Evolutionary conservation across 2,888 invertebrate species (phyloP).

Genomic region (Melieria picta): DNA sequence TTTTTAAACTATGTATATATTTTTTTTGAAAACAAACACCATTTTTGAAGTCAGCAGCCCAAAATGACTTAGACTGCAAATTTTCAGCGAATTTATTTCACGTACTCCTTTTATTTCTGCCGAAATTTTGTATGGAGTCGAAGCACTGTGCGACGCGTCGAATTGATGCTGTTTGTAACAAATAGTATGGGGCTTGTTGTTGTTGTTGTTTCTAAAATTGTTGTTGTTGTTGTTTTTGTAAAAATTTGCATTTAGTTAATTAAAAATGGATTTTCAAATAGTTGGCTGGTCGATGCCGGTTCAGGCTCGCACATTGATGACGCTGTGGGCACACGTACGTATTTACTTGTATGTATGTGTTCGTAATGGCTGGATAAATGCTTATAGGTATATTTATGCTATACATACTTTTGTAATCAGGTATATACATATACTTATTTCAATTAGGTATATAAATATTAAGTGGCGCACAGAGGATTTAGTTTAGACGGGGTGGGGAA

Average conservation of each 20-base stretch:
- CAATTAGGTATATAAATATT: too few species aligned
- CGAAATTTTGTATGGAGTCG: too few species aligned
- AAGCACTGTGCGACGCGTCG: too few species aligned
- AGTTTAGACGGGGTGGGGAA: too few species aligned
- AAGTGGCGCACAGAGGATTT: too few species aligned
- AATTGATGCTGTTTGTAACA: too few species aligned
- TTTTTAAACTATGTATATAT: too few species aligned
- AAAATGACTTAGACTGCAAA: too few species aligned
- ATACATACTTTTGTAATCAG: not conserved
- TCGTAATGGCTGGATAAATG: not conserved
- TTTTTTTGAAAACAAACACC: too few species aligned
- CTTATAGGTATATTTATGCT: not conserved
- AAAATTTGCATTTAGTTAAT: conserved; percentile 30
- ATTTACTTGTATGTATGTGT: not conserved
- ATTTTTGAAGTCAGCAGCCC: too few species aligned
- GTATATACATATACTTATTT: not conserved
- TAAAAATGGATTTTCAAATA: conserved; percentile 33
- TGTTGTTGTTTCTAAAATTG: not conserved
- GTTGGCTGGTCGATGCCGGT: not conserved
- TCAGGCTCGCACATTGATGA: not conserved
- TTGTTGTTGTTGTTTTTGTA: not conserved
- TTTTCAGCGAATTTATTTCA: too few species aligned
- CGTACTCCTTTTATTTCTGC: too few species aligned
- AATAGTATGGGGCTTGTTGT: not conserved
- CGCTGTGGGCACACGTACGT: not conserved